Percentiles rank a stretch among this genome's conserved stretches.
Conservation (phyloP, 2,113 vertebrate species). For the Rousettus leschenaultii region DNA sequence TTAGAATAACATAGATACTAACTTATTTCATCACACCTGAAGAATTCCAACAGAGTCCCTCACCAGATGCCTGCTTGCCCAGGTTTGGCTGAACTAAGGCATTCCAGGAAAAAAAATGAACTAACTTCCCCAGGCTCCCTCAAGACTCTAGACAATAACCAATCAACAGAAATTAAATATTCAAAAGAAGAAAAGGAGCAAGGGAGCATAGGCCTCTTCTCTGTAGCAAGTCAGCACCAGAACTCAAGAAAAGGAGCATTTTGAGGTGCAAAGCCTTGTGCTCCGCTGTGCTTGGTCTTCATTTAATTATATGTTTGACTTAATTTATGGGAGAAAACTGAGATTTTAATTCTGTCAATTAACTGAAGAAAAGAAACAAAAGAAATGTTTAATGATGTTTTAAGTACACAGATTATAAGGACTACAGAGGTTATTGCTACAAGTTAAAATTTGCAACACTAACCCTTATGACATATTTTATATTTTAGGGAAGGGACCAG, state of each 20-base stretch:
- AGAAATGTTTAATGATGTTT: neutral
- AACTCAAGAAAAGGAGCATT: neutral
- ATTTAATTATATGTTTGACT: conserved; percentile 15
- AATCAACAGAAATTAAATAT: neutral
- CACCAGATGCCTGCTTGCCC: conserved; percentile 43
- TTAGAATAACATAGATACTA: conserved; percentile 48
- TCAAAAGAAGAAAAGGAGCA: neutral
- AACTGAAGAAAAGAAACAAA: neutral
- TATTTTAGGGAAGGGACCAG: neutral
- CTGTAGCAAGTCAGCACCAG: neutral
- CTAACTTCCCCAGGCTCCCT: neutral
- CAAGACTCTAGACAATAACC: conserved; percentile 37
- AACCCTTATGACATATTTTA: neutral
- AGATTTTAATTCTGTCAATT: neutral
- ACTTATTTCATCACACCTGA: neutral
- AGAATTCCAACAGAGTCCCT: neutral
- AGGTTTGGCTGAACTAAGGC: conserved; percentile 1
- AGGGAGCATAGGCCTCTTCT: neutral
- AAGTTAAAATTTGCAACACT: neutral
- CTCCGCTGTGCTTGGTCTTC: neutral
- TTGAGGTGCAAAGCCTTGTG: neutral
- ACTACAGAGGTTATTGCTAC: neutral
- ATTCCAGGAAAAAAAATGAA: neutral
- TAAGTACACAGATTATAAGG: neutral
- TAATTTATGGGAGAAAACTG: neutral